Evolutionary conservation across 2,797 vertebrate species (phyloP).

Genomic region (Smutsia temminckii): DNA sequence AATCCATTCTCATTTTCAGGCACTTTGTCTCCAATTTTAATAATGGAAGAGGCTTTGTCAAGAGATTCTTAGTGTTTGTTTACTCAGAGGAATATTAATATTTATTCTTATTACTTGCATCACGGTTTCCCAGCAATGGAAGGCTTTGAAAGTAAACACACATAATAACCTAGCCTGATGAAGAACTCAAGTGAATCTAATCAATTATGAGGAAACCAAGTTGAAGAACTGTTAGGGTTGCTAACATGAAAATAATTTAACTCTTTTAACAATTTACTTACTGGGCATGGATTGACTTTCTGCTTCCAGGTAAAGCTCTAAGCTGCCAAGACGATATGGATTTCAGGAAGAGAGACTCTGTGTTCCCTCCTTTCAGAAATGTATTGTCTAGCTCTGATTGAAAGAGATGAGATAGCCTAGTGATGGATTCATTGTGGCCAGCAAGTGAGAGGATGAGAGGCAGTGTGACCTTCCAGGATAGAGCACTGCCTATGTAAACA

Average conservation of each 20-base stretch:
- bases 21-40: slow-evolving; percentile 68
- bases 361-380: background rate
- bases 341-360: background rate
- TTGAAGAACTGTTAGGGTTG: slow-evolving; percentile 49
- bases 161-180: slow-evolving; percentile 64
- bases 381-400: background rate
- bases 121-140: slow-evolving; percentile 62
- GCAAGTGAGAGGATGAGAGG: background rate
- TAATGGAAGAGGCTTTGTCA: slow-evolving; percentile 56
- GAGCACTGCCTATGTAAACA: background rate
- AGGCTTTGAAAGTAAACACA: slow-evolving; percentile 66
- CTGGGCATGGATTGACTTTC: background rate
- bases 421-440: background rate
- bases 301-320: background rate
- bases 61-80: slow-evolving; percentile 64
- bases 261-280: slow-evolving; percentile 57
- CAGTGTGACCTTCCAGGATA: background rate
- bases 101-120: slow-evolving; percentile 67
- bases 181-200: slow-evolving; percentile 70
- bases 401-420: background rate
- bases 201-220: slow-evolving; percentile 61
- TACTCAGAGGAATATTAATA: slow-evolving; percentile 55
- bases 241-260: slow-evolving; percentile 54
- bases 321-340: background rate
- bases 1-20: slow-evolving; percentile 70